Conservation (phyloP, 2,113 vertebrate species). For the Australoheros scitulus region DNA sequence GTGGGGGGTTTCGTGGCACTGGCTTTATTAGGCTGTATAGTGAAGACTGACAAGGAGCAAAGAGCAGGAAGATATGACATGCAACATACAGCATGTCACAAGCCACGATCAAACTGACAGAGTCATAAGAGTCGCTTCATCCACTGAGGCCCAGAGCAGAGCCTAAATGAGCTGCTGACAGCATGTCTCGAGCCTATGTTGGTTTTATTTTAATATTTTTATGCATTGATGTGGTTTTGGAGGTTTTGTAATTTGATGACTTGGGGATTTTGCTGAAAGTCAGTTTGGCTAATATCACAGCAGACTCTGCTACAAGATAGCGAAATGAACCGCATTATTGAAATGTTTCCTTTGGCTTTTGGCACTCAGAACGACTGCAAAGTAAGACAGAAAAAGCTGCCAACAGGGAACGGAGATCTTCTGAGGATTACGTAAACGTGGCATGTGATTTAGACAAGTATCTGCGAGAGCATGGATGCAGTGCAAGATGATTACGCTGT, state of each 20-base stretch:
- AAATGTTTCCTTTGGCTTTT: constrained; percentile 49
- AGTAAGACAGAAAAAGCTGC: constrained; percentile 40
- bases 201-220: constrained; percentile 64
- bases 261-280: constrained; percentile 53
- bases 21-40: constrained; percentile 62
- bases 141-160: constrained; percentile 38
- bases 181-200: constrained; percentile 46
- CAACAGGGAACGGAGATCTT: constrained; percentile 55
- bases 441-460: constrained; percentile 56
- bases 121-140: constrained; percentile 59
- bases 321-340: constrained; percentile 44
- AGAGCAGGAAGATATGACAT: constrained; percentile 47
- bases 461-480: constrained; percentile 42
- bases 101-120: constrained; percentile 62
- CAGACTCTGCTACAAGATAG: constrained; percentile 13
- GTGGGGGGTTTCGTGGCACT: constrained; percentile 49
- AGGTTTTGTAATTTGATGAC: constrained; percentile 51
- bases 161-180: constrained; percentile 50
- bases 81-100: constrained; percentile 51
- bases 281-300: constrained; percentile 50
- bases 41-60: constrained; percentile 54
- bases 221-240: constrained; percentile 45
- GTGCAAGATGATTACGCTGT: constrained; percentile 57
- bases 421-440: constrained; percentile 66
- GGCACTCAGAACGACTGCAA: constrained; percentile 2